These are phyloP conservation scores for Cheilosia vernalis DNA, from an alignment of 2,888 invertebrate genomes.

Conservation along the genomic window DNA sequence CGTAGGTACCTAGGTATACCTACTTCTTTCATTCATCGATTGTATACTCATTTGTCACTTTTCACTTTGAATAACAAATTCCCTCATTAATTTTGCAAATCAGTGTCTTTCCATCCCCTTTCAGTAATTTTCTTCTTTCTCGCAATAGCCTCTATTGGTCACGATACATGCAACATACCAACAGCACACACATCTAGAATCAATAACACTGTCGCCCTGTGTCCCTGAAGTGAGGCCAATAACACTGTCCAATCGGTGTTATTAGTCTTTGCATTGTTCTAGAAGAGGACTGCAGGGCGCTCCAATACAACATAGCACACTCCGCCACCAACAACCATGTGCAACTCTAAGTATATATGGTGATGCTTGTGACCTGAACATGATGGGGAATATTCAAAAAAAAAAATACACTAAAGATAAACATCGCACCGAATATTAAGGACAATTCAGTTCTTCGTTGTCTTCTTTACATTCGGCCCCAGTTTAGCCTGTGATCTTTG, in stretches of 20 bases:
- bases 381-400: not conserved
- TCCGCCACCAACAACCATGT: not conserved
- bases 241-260: conserved; percentile 26
- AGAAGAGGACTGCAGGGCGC: not conserved
- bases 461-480: conserved; percentile 12
- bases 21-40: too few species aligned
- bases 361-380: conserved; percentile 9
- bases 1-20: too few species aligned
- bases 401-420: conserved; percentile 21
- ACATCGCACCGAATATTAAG: conserved; percentile 32
- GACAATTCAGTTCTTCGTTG: conserved; percentile 13
- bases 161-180: not conserved
- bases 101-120: not conserved
- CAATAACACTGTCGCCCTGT: not conserved
- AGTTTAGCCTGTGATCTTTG: conserved; percentile 40
- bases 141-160: not conserved
- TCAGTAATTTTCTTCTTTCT: not conserved
- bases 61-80: too few species aligned
- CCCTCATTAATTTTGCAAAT: too few species aligned
- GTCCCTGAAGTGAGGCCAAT: conserved; percentile 40
- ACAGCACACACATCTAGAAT: not conserved
- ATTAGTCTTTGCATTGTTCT: conserved; percentile 23
- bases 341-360: not conserved
- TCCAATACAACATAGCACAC: not conserved
- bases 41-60: too few species aligned